Evolutionary conservation across 2,888 invertebrate species (phyloP).

Genomic region (Drosophila seclusa): DNA sequence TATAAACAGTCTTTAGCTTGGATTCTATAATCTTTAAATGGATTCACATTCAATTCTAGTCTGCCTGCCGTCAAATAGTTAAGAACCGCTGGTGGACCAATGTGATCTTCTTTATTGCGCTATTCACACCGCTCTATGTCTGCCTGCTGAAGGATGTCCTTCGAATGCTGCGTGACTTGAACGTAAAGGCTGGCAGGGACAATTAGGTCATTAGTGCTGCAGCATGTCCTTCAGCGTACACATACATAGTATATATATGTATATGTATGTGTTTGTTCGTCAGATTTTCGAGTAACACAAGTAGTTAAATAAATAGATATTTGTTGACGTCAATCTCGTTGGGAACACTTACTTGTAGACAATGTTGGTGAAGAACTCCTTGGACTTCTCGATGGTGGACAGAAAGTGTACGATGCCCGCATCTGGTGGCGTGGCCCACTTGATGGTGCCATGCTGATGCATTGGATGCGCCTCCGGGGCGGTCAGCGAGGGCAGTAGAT

Average conservation of each 20-base stretch:
- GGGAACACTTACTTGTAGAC: constrained; percentile 88
- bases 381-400: constrained; percentile 89
- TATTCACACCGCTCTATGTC: constrained; percentile 74
- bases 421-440: constrained; percentile 88
- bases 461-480: constrained; percentile 79
- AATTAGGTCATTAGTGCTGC: constrained; percentile 4
- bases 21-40: background rate
- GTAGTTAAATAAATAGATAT: constrained; percentile 5
- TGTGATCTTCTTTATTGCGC: constrained; percentile 71
- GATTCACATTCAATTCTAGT: background rate
- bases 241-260: background rate
- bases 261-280: background rate
- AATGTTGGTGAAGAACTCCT: constrained; percentile 93
- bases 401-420: constrained; percentile 88
- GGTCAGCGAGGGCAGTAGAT: constrained; percentile 81
- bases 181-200: constrained; percentile 40
- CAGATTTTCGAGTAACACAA: background rate
- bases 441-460: constrained; percentile 86
- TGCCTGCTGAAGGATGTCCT: constrained; percentile 69
- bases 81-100: constrained; percentile 57
- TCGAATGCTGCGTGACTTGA: constrained; percentile 47
- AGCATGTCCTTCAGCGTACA: background rate
- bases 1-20: no score
- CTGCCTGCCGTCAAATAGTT: constrained; percentile 38
- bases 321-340: constrained; percentile 8